A percentile compares a stretch with the other conserved stretches of the same genome.
phyloP scores from a whole-genome alignment of 2,113 vertebrate species.

The Typhlomys cinereus region DNA sequence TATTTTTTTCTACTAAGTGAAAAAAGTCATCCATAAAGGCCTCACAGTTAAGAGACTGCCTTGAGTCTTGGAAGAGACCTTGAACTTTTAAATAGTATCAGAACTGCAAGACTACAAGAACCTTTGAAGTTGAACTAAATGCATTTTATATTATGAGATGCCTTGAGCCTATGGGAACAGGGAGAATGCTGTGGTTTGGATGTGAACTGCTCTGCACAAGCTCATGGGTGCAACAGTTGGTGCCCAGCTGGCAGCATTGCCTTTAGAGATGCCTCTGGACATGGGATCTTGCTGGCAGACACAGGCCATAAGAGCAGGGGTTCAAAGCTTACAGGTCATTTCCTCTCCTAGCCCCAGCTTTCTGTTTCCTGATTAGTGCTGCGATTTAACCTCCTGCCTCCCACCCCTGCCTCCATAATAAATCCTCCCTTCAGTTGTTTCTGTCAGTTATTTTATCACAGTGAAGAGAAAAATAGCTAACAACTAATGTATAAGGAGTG shows the following conservation, averaged over 20 bases:
- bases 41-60: no score
- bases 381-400: neutral
- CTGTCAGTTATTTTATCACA: neutral
- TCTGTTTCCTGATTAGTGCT: neutral
- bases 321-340: neutral
- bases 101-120: no score
- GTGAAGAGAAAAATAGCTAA: no score
- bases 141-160: no score
- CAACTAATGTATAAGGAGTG: neutral
- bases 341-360: neutral
- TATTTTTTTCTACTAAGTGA: no score
- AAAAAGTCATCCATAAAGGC: no score
- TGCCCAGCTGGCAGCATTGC: neutral
- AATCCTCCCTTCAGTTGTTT: neutral
- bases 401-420: neutral
- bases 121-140: no score
- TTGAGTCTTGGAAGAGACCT: no score
- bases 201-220: neutral
- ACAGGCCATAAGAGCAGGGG: no score
- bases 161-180: no score
- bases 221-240: neutral
- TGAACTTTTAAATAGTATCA: no score
- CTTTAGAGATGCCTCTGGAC: neutral
- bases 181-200: neutral
- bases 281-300: neutral